A percentile compares a stretch with the other conserved stretches of the same genome.
Conservation (phyloP, 2,797 vertebrate genomes). For the Sternotherus odoratus region DNA sequence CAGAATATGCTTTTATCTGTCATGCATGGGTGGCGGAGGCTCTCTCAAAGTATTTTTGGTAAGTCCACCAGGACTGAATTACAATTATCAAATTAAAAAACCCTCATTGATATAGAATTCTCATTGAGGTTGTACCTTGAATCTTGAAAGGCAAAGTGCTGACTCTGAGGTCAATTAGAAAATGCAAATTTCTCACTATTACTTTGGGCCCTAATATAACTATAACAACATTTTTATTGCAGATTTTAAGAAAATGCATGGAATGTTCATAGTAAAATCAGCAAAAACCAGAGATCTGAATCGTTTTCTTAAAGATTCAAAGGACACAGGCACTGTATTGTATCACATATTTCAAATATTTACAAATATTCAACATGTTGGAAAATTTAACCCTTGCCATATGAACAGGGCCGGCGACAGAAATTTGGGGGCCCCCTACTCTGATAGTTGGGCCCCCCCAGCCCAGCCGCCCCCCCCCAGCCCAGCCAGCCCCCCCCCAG, state of each 20-base stretch:
- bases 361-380: slow-evolving; percentile 15
- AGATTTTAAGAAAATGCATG: slow-evolving; percentile 12
- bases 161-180: slow-evolving; percentile 33
- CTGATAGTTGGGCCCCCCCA: no score
- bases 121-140: slow-evolving; percentile 3
- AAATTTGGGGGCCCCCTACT: no score
- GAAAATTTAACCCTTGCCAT: background rate
- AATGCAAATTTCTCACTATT: slow-evolving; percentile 20
- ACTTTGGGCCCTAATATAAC: background rate
- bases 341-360: background rate
- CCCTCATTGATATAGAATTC: background rate
- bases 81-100: slow-evolving; percentile 52
- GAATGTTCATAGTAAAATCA: background rate
- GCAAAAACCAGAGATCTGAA: background rate
- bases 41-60: slow-evolving; percentile 34
- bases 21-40: background rate
- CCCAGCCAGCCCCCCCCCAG: no score
- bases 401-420: no score
- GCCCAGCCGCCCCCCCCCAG: no score
- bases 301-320: background rate
- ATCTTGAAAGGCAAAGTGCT: background rate
- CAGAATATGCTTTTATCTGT: slow-evolving; percentile 39
- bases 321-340: background rate
- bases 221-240: background rate
- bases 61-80: slow-evolving; percentile 51